Evolutionary conservation across 2,888 invertebrate species (phyloP), one percentile per base, ranked within the genome.

Genomic region (Xestia ashworthii): DNA sequence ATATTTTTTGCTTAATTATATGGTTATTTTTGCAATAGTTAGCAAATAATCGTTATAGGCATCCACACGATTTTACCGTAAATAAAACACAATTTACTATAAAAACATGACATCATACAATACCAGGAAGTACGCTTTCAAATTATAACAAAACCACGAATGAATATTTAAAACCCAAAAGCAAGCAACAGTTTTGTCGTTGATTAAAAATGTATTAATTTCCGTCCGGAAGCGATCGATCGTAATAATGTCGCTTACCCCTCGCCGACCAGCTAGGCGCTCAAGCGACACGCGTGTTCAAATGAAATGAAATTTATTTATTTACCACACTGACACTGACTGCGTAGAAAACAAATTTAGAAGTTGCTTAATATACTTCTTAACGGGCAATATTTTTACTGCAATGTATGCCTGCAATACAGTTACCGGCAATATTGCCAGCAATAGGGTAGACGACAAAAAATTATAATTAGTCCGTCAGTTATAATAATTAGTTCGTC

Each of bases 141-240:
- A 25, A 19, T 62, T 41, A 22, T 41, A 25, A 64, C 38, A 65
- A 38, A 65, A 46, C 58, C n/a, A 38, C n/a, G 5, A 41, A 66
- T 58, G 11, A 77, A 78, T 65, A 65, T 64, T 64, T 8, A 46
- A 71, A 46, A 55, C 6, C 1, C 0, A 16, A 41, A 79, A 48
- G 41, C 19, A 14, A 55, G 8, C 8, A 80, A 65, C n/a, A 80
- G 16, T 50, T 65, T 53, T n/a, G 41, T 32, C 8, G 64, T 65
- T 32, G 16, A 71, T 78, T 65, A 80, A 64, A 65, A 71, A 48
- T 64, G 41, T 65, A 65, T 79, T 38, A 48, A 64, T 41, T 64
- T 19, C n/a, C 55, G 14, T 5, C 19, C 55, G 78, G 64, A 78
- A 78, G 44, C 64, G 32, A 65, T 80, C 78, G 78, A 72, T 65